Percentiles rank a stretch among this genome's conserved stretches.
Conservation (phyloP, 2,888 invertebrate species). For the Cryptus armator region DNA sequence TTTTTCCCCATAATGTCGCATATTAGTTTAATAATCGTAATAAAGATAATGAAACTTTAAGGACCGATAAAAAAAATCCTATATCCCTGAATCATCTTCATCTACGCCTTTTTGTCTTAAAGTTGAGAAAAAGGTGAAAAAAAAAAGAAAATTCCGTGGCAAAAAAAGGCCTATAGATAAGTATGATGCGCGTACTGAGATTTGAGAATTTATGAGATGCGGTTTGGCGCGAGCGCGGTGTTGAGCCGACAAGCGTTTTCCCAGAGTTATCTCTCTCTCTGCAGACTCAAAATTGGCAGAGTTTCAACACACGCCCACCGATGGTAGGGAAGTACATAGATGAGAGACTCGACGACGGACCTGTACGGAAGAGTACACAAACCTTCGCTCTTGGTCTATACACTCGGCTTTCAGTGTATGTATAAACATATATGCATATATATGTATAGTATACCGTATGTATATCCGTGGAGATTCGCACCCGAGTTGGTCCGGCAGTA, state of each 20-base stretch:
- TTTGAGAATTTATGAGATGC: conserved; percentile 55
- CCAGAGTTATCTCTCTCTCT: conserved; percentile 63
- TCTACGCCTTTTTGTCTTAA: background rate
- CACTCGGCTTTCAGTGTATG: background rate
- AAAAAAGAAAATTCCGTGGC: conserved; percentile 15
- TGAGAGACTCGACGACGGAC: conserved; percentile 38
- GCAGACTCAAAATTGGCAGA: conserved; percentile 72
- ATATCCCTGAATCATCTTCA: conserved; percentile 2
- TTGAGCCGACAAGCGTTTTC: conserved; percentile 62
- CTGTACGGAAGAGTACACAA: conserved; percentile 51
- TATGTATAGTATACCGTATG: background rate
- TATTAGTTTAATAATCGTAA: too few species aligned
- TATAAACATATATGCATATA: background rate
- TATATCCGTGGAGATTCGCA: conserved; percentile 4
- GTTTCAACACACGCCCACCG: conserved; percentile 68
- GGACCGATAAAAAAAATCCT: background rate
- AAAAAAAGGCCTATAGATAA: conserved; percentile 13
- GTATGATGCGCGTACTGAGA: conserved; percentile 28
- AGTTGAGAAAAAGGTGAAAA: conserved; percentile 6
- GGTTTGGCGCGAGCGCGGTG: conserved; percentile 56
- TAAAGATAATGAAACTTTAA: too few species aligned
- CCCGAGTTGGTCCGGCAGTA: conserved; percentile 8
- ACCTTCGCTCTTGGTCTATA: conserved; percentile 21
- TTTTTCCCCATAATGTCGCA: too few species aligned
- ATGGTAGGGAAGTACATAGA: conserved; percentile 9